Percentiles rank a stretch among this genome's conserved stretches.
Conservation (phyloP, 1,140 invertebrate species). For the Argopecten irradians region DNA sequence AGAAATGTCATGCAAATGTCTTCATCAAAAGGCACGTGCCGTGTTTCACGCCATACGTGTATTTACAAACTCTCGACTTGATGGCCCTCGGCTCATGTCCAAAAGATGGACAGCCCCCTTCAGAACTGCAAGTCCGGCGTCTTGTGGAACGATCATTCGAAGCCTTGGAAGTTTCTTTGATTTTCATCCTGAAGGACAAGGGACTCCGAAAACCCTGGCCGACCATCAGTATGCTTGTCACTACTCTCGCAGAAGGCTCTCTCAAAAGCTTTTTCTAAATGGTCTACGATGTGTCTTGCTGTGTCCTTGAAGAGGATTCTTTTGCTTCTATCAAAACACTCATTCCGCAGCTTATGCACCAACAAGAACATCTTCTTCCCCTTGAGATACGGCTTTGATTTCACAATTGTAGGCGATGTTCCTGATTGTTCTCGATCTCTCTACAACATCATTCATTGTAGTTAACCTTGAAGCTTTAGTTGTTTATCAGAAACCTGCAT, state of each 20-base stretch:
- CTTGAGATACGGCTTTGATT: neutral
- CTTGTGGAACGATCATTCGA: no score
- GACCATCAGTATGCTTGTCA: slow-evolving; percentile 40
- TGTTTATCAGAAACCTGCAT: neutral
- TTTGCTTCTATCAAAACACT: neutral
- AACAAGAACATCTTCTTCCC: neutral
- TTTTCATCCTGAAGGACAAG: slow-evolving; percentile 33
- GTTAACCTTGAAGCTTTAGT: slow-evolving; percentile 38
- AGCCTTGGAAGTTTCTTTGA: slow-evolving; percentile 24
- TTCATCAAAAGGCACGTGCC: slow-evolving; percentile 26
- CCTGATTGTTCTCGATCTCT: neutral
- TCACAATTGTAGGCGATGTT: neutral
- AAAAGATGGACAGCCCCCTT: no score
- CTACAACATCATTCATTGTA: slow-evolving; percentile 6
- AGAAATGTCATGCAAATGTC: neutral
- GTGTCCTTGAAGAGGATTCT: slow-evolving; percentile 27
- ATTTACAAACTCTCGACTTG: no score
- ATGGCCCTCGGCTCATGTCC: no score
- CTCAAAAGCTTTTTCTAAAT: slow-evolving; percentile 33
- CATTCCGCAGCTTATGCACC: slow-evolving; percentile 39
- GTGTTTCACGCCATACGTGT: slow-evolving; percentile 43
- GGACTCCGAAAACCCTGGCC: slow-evolving; percentile 53
- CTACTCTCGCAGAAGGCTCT: neutral
- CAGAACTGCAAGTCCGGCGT: no score
- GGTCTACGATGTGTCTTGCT: slow-evolving; percentile 16